phyloP scores from a whole-genome alignment of 2,888 invertebrate species.

The Drosophila parthenogenetica region DNA sequence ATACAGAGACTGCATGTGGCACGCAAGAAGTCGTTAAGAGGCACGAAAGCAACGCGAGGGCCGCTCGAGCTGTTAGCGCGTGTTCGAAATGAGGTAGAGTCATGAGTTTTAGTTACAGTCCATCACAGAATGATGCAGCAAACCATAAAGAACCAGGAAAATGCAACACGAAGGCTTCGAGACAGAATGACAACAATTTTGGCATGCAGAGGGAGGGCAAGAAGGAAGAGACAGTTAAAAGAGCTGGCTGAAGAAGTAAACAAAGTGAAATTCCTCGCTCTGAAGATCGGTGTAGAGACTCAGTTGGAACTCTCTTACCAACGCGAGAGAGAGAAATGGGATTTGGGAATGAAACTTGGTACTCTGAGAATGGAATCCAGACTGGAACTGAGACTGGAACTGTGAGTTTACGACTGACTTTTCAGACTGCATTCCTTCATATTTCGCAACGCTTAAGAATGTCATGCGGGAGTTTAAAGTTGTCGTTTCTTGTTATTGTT shows the following conservation, averaged over 20 bases:
- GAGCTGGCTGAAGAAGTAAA: conserved; percentile 21
- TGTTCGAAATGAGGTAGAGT: conserved; percentile 41
- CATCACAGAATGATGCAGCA: conserved; percentile 59
- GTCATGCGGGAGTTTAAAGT: conserved; percentile 46
- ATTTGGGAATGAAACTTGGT: too few species aligned
- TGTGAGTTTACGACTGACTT: conserved; percentile 32
- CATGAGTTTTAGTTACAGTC: conserved; percentile 42
- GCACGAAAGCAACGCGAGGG: conserved; percentile 50
- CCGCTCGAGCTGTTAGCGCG: conserved; percentile 34
- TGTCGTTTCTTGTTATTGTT: conserved; percentile 18
- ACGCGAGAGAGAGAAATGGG: too few species aligned
- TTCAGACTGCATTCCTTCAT: conserved; percentile 70
- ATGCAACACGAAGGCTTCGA: conserved; percentile 17
- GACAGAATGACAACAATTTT: conserved; percentile 60
- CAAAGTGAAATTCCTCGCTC: conserved; percentile 43
- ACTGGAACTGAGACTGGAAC: conserved; percentile 9
- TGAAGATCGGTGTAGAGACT: conserved; percentile 5
- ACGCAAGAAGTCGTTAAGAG: conserved; percentile 73
- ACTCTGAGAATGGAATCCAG: conserved; percentile 12
- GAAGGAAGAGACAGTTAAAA: background rate
- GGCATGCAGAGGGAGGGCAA: conserved; percentile 27
- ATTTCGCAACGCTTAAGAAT: conserved; percentile 73
- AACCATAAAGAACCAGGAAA: conserved; percentile 52
- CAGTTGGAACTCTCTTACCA: conserved; percentile 6
- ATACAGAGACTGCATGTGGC: conserved; percentile 71